phyloP scores from a whole-genome alignment of 2,797 vertebrate species.

The Erpetoichthys calabaricus region DNA sequence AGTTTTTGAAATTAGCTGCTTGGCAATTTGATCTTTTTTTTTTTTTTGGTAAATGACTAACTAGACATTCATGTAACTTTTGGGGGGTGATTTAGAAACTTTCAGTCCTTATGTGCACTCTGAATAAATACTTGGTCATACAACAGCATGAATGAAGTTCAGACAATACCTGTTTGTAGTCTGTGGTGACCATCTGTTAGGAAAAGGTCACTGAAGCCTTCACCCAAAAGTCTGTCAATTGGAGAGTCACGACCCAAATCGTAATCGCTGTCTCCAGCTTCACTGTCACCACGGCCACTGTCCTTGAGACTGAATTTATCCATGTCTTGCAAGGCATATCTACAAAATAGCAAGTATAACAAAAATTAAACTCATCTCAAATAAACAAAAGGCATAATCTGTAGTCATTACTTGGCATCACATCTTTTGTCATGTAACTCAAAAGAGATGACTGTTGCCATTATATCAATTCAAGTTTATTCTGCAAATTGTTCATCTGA shows the following conservation, averaged over 20 bases:
- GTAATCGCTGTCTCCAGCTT: constrained; percentile 95
- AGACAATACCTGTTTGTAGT: constrained; percentile 77
- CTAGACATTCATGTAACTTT: too few relatives aligned
- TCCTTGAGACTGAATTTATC: constrained; percentile 98
- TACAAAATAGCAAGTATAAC: constrained; percentile 34
- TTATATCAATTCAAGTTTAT: too few relatives aligned
- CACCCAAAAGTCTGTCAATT: constrained; percentile 89
- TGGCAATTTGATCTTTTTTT: neutral
- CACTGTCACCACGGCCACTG: constrained; percentile 91
- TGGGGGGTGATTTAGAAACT: too few relatives aligned
- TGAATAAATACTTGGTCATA: too few relatives aligned
- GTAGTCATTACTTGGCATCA: neutral
- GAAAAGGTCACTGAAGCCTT: constrained; percentile 90
- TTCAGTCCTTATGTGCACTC: too few relatives aligned
- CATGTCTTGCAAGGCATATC: constrained; percentile 94
- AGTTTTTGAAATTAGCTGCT: constrained; percentile 14
- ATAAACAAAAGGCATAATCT: neutral
- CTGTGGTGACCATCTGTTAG: constrained; percentile 75
- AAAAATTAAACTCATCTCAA: neutral
- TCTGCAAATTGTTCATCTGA: too few relatives aligned
- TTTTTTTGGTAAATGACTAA: too few relatives aligned
- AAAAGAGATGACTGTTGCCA: too few relatives aligned
- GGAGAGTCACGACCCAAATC: constrained; percentile 92
- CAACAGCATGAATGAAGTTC: too few relatives aligned
- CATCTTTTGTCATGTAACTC: neutral